A percentile compares a stretch with the other conserved stretches of the same genome.
phyloP scores from a whole-genome alignment of 2,113 vertebrate species.

The Limanda limanda region DNA sequence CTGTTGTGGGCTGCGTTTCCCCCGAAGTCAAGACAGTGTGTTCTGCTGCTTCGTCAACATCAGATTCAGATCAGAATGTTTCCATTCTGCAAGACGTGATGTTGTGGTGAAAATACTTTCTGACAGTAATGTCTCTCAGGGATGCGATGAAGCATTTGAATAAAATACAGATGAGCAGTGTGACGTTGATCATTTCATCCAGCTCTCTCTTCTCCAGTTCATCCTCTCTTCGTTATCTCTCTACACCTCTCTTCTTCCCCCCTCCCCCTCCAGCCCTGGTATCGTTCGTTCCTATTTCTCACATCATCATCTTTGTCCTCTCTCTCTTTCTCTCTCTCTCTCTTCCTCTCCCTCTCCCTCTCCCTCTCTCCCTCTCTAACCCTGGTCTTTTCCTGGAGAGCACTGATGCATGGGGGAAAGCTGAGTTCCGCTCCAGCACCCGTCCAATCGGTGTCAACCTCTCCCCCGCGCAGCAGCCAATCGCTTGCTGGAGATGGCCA shows the following conservation, averaged over 20 bases:
- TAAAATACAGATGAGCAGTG: background rate
- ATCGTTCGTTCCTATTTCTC: slow-evolving; percentile 44
- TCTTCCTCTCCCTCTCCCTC: background rate
- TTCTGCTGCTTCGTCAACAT: slow-evolving; percentile 19
- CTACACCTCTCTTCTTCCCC: slow-evolving; percentile 1
- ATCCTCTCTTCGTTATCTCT: background rate
- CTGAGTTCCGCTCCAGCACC: slow-evolving; percentile 59
- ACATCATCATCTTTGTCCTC: slow-evolving; percentile 63
- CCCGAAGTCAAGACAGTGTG: slow-evolving; percentile 34
- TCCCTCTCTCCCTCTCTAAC: slow-evolving; percentile 19
- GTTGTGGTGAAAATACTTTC: background rate
- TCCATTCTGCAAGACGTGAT: background rate
- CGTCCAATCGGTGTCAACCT: slow-evolving; percentile 57
- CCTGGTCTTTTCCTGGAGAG: slow-evolving; percentile 65
- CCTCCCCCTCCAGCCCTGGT: slow-evolving; percentile 20
- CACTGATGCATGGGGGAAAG: slow-evolving; percentile 68
- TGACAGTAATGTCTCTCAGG: background rate
- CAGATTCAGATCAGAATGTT: background rate
- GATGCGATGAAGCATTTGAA: background rate
- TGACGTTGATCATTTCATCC: background rate
- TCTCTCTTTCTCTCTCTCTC: slow-evolving; percentile 9
- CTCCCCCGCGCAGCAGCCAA: slow-evolving; percentile 55
- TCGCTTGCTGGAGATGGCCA: slow-evolving; percentile 23
- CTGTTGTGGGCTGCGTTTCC: slow-evolving; percentile 45
- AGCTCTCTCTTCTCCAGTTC: background rate